Percentiles rank a stretch among this genome's conserved stretches.
These are phyloP conservation scores for Mesorhabditis sp. DNA, from an alignment of 2,888 invertebrate genomes.

Conservation along the genomic window DNA sequence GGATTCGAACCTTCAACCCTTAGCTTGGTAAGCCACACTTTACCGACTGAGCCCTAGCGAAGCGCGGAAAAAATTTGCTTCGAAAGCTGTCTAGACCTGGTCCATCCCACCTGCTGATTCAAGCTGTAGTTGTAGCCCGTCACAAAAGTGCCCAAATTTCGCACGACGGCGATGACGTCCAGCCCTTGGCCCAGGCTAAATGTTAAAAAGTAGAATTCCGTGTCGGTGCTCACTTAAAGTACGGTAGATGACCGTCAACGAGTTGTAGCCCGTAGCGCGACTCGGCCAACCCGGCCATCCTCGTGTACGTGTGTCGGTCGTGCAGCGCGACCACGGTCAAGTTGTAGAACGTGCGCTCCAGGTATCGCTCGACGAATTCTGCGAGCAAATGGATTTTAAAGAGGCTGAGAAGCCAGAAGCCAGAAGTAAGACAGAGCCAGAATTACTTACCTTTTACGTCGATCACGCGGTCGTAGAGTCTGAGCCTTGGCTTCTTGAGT, in stretches of 20 bases:
- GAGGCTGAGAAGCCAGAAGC: neutral
- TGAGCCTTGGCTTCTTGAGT: conserved; percentile 21
- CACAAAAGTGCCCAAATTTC: conserved; percentile 90
- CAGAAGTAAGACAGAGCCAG: neutral
- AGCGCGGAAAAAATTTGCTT: no score
- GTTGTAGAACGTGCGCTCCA: conserved; percentile 92
- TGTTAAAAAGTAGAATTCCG: neutral
- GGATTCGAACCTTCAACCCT: no score
- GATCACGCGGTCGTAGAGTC: conserved; percentile 22
- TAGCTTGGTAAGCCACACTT: no score
- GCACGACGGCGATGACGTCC: conserved; percentile 92
- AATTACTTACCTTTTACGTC: conserved; percentile 26
- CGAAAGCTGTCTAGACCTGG: no score
- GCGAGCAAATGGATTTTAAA: neutral
- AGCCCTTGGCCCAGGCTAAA: conserved; percentile 77
- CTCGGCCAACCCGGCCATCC: conserved; percentile 86
- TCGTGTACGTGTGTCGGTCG: conserved; percentile 94
- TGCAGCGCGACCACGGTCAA: conserved; percentile 92
- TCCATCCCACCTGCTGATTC: conserved; percentile 36
- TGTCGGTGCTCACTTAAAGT: neutral
- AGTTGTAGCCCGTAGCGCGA: conserved; percentile 35
- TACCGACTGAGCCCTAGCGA: no score
- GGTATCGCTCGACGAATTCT: conserved; percentile 75
- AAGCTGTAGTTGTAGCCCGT: conserved; percentile 88
- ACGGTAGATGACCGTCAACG: neutral